These are phyloP conservation scores for Axea sp. DNA, from an alignment of 2,888 invertebrate species.

Conservation along the genomic window DNA sequence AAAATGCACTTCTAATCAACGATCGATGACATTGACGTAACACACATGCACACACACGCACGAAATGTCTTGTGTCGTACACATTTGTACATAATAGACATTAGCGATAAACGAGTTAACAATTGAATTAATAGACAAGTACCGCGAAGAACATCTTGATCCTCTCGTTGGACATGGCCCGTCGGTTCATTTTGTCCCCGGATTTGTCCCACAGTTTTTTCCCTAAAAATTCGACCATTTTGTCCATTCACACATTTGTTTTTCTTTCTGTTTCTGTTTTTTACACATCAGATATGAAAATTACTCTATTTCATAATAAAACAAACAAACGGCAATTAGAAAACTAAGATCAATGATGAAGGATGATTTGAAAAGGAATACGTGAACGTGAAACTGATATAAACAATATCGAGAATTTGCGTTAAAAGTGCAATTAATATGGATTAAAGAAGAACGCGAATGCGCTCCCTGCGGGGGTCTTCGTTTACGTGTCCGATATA, in stretches of 20 bases:
- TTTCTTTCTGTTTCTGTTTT: too few relatives aligned
- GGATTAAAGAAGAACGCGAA: constrained; percentile 34
- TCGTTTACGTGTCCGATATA: constrained; percentile 43
- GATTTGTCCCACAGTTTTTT: constrained; percentile 83
- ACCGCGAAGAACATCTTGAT: constrained; percentile 97
- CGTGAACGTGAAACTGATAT: constrained; percentile 2
- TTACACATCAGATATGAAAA: too few relatives aligned
- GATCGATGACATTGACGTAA: constrained; percentile 69
- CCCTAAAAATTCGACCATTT: constrained; percentile 71
- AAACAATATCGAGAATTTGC: constrained; percentile 14
- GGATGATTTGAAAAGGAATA: too few relatives aligned
- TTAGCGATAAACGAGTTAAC: constrained; percentile 54
- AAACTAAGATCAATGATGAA: too few relatives aligned
- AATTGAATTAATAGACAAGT: constrained; percentile 75
- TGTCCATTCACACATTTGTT: constrained; percentile 24
- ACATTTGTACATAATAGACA: constrained; percentile 55
- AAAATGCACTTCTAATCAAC: constrained; percentile 48
- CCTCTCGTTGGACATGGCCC: constrained; percentile 94
- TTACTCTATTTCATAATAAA: too few relatives aligned
- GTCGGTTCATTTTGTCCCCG: constrained; percentile 88
- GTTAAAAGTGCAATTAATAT: constrained; percentile 41
- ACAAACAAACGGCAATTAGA: too few relatives aligned
- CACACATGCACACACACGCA: constrained; percentile 74
- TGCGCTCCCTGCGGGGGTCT: constrained; percentile 30
- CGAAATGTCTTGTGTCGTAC: constrained; percentile 63